These are phyloP conservation scores for Trinectes maculatus DNA, from an alignment of 2,113 vertebrate genomes.

Conservation along the genomic window DNA sequence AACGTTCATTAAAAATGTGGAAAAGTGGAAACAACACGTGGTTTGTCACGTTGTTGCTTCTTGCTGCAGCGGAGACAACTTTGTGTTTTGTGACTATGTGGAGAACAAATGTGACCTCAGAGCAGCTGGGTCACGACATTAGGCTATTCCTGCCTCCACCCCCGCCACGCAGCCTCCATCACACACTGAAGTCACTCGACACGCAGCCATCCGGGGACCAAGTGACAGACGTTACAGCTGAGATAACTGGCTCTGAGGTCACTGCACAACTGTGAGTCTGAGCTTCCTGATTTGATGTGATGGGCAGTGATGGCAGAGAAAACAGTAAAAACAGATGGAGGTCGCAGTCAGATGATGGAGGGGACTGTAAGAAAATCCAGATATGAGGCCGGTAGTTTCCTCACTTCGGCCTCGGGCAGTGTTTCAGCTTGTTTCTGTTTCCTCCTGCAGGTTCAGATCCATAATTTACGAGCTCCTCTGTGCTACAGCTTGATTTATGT, in stretches of 20 bases:
- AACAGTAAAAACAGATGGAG: constrained; percentile 56
- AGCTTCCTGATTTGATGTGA: constrained; percentile 9
- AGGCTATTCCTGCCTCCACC: constrained; percentile 37
- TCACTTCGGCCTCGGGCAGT: constrained; percentile 1
- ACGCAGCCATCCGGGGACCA: not conserved
- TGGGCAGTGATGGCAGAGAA: not conserved
- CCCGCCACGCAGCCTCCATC: constrained; percentile 8
- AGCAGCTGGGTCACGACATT: constrained; percentile 30
- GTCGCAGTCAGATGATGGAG: constrained; percentile 2
- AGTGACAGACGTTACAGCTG: no score
- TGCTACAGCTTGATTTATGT: constrained; percentile 3
- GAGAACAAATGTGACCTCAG: constrained; percentile 25
- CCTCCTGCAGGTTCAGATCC: not conserved
- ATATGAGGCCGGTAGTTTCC: constrained; percentile 6
- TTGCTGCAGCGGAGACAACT: not conserved
- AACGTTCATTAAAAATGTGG: no score
- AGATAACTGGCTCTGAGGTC: no score
- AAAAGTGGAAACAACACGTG: not conserved
- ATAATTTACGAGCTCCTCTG: not conserved
- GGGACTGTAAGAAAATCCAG: not conserved
- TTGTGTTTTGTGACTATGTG: constrained; percentile 17
- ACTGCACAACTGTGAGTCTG: no score
- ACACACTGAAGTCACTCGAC: not conserved
- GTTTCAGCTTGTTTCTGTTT: constrained; percentile 14
- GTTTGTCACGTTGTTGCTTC: not conserved